A percentile compares a stretch with the other conserved stretches of the same genome.
Evolutionary conservation across 2,888 invertebrate species (phyloP).

Genomic region (Lacanobia wlatinum): DNA sequence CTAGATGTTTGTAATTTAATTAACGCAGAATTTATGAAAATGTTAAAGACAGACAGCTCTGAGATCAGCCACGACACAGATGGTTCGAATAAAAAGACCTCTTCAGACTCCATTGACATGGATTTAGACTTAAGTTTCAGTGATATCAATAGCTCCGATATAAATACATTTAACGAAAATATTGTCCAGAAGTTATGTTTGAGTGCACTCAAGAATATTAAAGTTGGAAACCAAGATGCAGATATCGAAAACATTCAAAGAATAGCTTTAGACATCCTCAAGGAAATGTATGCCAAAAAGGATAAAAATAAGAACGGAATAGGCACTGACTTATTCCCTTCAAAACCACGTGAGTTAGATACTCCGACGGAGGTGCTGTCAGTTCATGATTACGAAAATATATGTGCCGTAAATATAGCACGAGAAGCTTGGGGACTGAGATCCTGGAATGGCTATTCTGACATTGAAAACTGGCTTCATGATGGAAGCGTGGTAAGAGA

Average conservation of each 20-base stretch:
- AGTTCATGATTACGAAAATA: conserved; percentile 92
- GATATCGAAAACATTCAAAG: conserved; percentile 90
- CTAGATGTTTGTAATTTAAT: conserved; percentile 80
- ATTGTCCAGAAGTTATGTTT: conserved; percentile 89
- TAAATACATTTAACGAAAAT: conserved; percentile 90
- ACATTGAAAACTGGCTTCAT: conserved; percentile 92
- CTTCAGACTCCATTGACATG: conserved; percentile 89
- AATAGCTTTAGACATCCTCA: conserved; percentile 89
- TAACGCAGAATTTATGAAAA: conserved; percentile 82
- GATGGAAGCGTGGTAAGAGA: conserved; percentile 92
- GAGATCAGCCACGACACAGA: conserved; percentile 88
- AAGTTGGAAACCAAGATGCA: conserved; percentile 90
- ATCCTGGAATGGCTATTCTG: conserved; percentile 92
- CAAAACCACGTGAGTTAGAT: conserved; percentile 87
- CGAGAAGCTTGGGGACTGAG: conserved; percentile 92
- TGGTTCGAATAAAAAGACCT: conserved; percentile 88
- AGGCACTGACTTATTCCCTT: conserved; percentile 77
- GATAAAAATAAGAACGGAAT: conserved; percentile 83
- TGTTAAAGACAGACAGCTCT: conserved; percentile 83
- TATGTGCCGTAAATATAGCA: conserved; percentile 92
- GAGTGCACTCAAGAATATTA: conserved; percentile 89
- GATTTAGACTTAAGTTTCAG: conserved; percentile 90
- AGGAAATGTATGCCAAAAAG: conserved; percentile 89
- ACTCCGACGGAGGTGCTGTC: conserved; percentile 91
- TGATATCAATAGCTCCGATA: conserved; percentile 90